Evolutionary conservation across 1,140 invertebrate species (phyloP), one percentile per base, ranked within the genome.

Genomic region (Papilio xuthus): DNA sequence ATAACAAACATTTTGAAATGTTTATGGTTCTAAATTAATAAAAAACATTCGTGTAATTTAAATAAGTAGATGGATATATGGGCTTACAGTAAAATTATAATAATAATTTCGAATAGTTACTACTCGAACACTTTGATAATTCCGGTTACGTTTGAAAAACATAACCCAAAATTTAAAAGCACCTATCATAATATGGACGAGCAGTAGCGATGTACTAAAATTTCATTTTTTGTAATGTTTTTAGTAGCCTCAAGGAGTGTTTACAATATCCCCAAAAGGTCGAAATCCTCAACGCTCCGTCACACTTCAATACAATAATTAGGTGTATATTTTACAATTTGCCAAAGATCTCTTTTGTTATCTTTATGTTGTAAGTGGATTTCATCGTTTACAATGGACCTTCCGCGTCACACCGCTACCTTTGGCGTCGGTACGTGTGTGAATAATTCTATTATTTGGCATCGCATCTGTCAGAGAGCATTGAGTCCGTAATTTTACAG

Each of bases 271-370:
- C 81, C 83, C 70, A 81, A 81, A 73, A 63, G 81, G 85, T 85
- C 84, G 77, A 83, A 88, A 84, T 89, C 86, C 84, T 87, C 84
- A 83, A 91, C 90, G 90, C 88, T 88, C 82, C 85, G 90, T 78
- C 85, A 81, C 84, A 88, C 86, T 82, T 86, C 84, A 91, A 94
- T 90, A 82, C 86, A 83, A 92, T 92, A 93, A 93, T 93, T 93
- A 92, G 84, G 89, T 90, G 90, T 93, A 92, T 92, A 93, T 89
- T 89, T 91, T 92, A 94, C 91, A 91, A 94, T 93, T 92, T 93
- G 90, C 90, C 90, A 92, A 92, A 93, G 89, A 91, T 92, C 79
- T 81, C 88, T 20, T 85, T 93, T 93, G 90, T 92, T 81, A 60
- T 85, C 89, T 87, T 94, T 94, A 82, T 94, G 78, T 73, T 88